A percentile compares a stretch with the other conserved stretches of the same genome.
phyloP scores from a whole-genome alignment of 2,888 invertebrate genomes.

The Sarcophaga subvicina region DNA sequence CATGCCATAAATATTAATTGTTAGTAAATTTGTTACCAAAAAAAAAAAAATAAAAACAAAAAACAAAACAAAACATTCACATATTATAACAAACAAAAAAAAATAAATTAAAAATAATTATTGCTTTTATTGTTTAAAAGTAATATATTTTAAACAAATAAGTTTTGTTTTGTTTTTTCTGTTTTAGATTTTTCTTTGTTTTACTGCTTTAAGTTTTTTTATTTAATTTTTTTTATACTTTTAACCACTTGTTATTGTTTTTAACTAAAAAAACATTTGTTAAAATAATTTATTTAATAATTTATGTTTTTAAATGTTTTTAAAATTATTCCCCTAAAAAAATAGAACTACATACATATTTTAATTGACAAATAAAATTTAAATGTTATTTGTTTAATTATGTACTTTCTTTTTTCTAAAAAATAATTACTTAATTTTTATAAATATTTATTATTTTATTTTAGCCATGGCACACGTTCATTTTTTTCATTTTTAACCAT shows the following conservation, averaged over 20 bases:
- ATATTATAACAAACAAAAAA: conserved; percentile 32
- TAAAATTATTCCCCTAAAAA: conserved; percentile 15
- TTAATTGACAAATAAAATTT: conserved; percentile 56
- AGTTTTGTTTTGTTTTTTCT: conserved; percentile 17
- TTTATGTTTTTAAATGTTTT: conserved; percentile 55
- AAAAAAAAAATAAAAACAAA: conserved; percentile 19
- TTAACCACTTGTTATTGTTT: background rate
- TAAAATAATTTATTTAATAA: conserved; percentile 14
- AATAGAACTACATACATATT: background rate
- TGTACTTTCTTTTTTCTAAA: conserved; percentile 1
- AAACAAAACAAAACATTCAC: conserved; percentile 1
- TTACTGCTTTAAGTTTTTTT: conserved; percentile 37
- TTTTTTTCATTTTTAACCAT: conserved; percentile 1
- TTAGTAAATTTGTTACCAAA: conserved; percentile 67
- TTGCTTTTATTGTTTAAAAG: conserved; percentile 25
- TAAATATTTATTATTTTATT: conserved; percentile 40
- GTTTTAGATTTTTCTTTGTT: conserved; percentile 19
- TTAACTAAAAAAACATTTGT: background rate
- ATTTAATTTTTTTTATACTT: conserved; percentile 10
- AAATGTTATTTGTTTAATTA: conserved; percentile 57
- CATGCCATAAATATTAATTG: conserved; percentile 76
- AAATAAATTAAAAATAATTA: conserved; percentile 33
- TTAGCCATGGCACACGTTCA: too few relatives aligned
- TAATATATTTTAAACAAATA: conserved; percentile 49
- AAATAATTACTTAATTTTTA: conserved; percentile 26